A percentile compares a stretch with the other conserved stretches of the same genome.
phyloP scores from a whole-genome alignment of 1,140 invertebrate genomes.

The Temnothorax nylanderi region DNA sequence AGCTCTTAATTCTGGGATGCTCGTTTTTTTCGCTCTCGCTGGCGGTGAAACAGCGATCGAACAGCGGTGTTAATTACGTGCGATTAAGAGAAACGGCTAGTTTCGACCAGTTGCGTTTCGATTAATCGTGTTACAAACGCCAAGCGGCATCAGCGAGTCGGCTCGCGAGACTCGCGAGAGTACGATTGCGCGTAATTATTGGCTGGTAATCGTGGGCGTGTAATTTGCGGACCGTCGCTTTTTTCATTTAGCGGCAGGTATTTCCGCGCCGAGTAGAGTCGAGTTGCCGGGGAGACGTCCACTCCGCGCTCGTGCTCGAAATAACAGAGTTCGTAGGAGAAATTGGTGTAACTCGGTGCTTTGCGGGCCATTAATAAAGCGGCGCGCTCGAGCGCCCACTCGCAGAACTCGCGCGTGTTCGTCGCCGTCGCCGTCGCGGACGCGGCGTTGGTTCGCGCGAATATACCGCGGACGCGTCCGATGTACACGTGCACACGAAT shows the following conservation, averaged over 20 bases:
- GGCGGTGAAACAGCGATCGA: no score
- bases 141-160: background rate
- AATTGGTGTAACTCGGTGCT: constrained; percentile 69
- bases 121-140: constrained; percentile 17
- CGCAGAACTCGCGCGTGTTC: constrained; percentile 56
- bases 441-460: constrained; percentile 37
- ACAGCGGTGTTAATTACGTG: constrained; percentile 4
- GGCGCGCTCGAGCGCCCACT: constrained; percentile 37
- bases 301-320: constrained; percentile 44
- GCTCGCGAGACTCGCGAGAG: background rate
- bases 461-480: constrained; percentile 31
- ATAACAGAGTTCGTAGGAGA: constrained; percentile 69
- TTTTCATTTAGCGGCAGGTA: constrained; percentile 16
- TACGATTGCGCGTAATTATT: constrained; percentile 48
- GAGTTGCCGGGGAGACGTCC: background rate
- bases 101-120: constrained; percentile 1
- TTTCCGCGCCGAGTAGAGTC: background rate
- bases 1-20: background rate
- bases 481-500: constrained; percentile 48
- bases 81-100: background rate
- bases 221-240: constrained; percentile 57
- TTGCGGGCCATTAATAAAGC: constrained; percentile 73
- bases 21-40: background rate
- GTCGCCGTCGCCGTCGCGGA: background rate
- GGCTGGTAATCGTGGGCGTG: constrained; percentile 39